phyloP scores from a whole-genome alignment of 2,888 invertebrate genomes.

The Amphipoea oculea region DNA sequence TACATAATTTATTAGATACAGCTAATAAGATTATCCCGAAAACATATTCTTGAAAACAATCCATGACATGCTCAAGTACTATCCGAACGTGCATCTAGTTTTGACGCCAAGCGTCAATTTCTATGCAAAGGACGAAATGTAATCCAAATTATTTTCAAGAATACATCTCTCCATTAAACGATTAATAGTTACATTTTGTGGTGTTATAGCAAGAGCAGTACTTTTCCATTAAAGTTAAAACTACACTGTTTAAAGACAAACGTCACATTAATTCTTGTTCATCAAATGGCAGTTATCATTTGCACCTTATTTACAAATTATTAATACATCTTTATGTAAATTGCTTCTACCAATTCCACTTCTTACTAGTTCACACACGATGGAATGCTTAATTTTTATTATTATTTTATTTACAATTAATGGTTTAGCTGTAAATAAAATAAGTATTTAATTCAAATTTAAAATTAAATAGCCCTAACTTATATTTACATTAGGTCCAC shows the following conservation, averaged over 20 bases:
- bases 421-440: slow-evolving; percentile 65
- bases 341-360: slow-evolving; percentile 77
- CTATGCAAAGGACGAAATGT: background rate
- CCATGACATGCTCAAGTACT: background rate
- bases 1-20: slow-evolving; percentile 75
- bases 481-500: slow-evolving; percentile 69
- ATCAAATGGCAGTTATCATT: slow-evolving; percentile 78
- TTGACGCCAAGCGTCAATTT: slow-evolving; percentile 23
- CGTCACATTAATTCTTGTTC: slow-evolving; percentile 60
- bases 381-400: slow-evolving; percentile 83
- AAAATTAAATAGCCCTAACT: slow-evolving; percentile 68
- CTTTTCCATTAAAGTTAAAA: slow-evolving; percentile 66
- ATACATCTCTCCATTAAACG: slow-evolving; percentile 45
- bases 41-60: slow-evolving; percentile 71
- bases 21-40: slow-evolving; percentile 73
- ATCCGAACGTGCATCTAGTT: background rate
- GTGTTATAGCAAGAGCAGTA: slow-evolving; percentile 80
- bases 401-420: slow-evolving; percentile 74
- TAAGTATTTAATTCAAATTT: slow-evolving; percentile 57
- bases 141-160: slow-evolving; percentile 51
- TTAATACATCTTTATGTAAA: slow-evolving; percentile 69
- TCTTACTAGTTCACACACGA: slow-evolving; percentile 75
- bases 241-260: slow-evolving; percentile 67
- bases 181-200: slow-evolving; percentile 71
- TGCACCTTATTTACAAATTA: slow-evolving; percentile 78